Base-by-base conservation (phyloP, 2,113 vertebrate genomes). In the Eulemur rufifrons region DNA sequence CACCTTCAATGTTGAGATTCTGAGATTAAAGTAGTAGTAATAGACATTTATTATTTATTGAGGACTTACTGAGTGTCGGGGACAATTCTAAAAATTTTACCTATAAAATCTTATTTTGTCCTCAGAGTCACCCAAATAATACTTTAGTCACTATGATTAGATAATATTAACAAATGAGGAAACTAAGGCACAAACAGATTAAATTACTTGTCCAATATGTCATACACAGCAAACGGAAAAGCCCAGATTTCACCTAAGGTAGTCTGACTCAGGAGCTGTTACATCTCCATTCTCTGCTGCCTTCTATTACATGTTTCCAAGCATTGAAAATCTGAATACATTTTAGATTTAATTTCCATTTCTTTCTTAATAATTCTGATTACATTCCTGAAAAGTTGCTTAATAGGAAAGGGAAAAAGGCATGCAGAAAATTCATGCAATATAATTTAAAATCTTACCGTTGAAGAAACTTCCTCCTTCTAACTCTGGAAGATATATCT, bases 401-500 rank as follows among this genome's bases (percentile, higher is more conserved):
- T 84, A 74, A 61, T 47, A 56, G 10, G 32, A 77, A 13, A 1
- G 2, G 37, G 3, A 17, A 14, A 47, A 81, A 59, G n/a, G 10
- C 17, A 83, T 29, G 5, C 52, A 47, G 27, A 86, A 85, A 86
- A 95, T 78, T 32, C 52, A 54, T 42, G 21, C 25, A 71, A 71
- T 50, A 42, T 66, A 34, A 59, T 47, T 93, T 69, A 17, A 97
- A 94, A 95, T 18, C 68, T 94, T 97, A 98, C 98, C 98, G 92
- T 76, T 98, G 97, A 96, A 98, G 98, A 84, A 97, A 96, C 2
- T 98, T 92, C 15, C 97, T 88, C 14, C 98, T 95, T 90, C 96
- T 98, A 94, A 98, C 97, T 89, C 95, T 97, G 64, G 96, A 97
- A 76, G 98, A 93, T 45, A 39, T 96, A 64, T 98, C 97, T 94